Evolutionary conservation across 2,113 vertebrate species (phyloP).

Genomic region (Eudorcas thomsonii): DNA sequence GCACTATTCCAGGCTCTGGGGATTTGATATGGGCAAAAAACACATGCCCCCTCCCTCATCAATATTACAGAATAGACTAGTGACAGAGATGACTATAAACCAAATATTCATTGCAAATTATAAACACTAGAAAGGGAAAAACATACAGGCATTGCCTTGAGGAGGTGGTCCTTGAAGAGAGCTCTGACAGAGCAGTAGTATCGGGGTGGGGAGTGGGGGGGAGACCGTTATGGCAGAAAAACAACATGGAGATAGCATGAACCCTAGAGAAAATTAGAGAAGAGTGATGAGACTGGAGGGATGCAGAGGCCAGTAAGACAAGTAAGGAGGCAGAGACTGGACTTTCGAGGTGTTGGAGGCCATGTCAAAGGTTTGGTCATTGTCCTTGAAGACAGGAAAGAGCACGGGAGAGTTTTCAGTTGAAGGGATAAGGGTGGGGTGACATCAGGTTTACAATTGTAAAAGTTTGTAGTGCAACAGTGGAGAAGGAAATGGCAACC

Average conservation of each 20-base stretch:
- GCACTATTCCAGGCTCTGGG: not conserved
- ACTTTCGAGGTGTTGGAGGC: not conserved
- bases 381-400: not conserved
- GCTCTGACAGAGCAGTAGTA: not conserved
- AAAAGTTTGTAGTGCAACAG: not conserved
- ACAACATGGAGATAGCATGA: not conserved
- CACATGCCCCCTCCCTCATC: not conserved
- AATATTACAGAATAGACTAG: not conserved
- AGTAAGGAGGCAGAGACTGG: not conserved
- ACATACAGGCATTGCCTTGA: not conserved
- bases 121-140: not conserved
- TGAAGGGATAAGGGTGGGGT: not conserved
- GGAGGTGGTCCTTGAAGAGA: not conserved
- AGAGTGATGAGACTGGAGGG: rapidly evolving
- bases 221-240: not conserved
- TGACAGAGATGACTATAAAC: not conserved
- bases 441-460: not conserved
- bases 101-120: not conserved
- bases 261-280: not conserved
- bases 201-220: too few relatives aligned
- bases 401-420: not conserved
- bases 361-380: not conserved
- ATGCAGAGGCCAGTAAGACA: not conserved
- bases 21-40: not conserved
- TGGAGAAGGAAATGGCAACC: too few relatives aligned